Conservation (phyloP, 2,888 invertebrate genomes). For the Acleris cristana region DNA sequence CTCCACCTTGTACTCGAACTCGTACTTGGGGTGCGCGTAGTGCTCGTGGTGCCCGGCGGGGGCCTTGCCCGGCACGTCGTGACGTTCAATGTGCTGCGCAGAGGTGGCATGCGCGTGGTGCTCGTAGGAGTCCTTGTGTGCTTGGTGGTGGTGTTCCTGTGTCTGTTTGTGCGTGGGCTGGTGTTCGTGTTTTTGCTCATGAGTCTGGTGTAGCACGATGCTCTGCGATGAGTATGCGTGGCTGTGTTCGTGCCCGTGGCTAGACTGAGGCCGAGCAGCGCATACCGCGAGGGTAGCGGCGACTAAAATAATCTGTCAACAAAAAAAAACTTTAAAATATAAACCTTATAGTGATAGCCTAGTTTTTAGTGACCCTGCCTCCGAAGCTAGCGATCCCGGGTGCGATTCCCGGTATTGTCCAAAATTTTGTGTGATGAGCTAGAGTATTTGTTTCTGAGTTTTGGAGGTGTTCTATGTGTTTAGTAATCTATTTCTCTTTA, state of each 20-base stretch:
- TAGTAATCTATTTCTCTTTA: too few species aligned
- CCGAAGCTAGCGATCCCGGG: too few species aligned
- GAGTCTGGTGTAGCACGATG: slow-evolving; percentile 54
- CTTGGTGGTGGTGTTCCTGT: slow-evolving; percentile 45
- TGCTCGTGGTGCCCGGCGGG: slow-evolving; percentile 46
- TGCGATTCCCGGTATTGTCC: too few species aligned
- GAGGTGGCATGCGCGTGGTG: slow-evolving; percentile 41
- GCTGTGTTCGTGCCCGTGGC: slow-evolving; percentile 41
- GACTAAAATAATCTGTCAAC: slow-evolving; percentile 39
- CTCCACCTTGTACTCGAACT: slow-evolving; percentile 67
- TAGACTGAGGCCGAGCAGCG: slow-evolving; percentile 37
- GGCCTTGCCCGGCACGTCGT: slow-evolving; percentile 43
- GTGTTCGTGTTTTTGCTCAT: slow-evolving; percentile 41
- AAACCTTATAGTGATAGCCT: not conserved
- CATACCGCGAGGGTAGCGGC: slow-evolving; percentile 40
- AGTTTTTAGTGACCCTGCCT: too few species aligned
- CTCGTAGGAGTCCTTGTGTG: slow-evolving; percentile 43
- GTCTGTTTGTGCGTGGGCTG: slow-evolving; percentile 43
- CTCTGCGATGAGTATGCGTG: slow-evolving; percentile 57
- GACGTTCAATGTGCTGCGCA: slow-evolving; percentile 53
- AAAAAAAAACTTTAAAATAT: not conserved
- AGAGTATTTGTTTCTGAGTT: too few species aligned
- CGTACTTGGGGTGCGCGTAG: slow-evolving; percentile 50
- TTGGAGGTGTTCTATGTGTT: too few species aligned
- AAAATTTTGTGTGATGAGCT: too few species aligned